Evolutionary conservation across 37 sponge, comb jelly and placozoan genomes (phyloP), one percentile per base, ranked within the genome.

Genomic region (Bolinopsis microptera): DNA sequence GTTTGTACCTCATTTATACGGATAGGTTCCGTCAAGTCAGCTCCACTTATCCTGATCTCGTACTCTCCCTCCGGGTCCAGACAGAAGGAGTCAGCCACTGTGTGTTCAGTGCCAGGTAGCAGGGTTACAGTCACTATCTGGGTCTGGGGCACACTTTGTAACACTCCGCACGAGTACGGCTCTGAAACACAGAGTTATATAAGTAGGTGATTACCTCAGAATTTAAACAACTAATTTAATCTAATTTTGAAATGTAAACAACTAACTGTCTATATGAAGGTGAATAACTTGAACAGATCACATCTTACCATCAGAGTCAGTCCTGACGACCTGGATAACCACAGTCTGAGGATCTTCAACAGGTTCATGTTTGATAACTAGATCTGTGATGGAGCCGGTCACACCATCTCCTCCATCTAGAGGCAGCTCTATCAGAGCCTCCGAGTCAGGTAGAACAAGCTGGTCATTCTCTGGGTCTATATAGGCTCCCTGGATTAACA

Each of bases 41-140:
- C 48, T 34, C 61, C 90, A 16, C 26, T 41, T 23, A 86, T 86
- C 61, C 61, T 39, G 26, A 86, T 41, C 90, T 86, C 61, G 31
- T 86, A 86, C 48, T 41, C 61, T 38, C 90, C 90, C 26, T 41
- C 90, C 28, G 90, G 90, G 61, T 41, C 61, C 41, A 86, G 26
- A 27, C 90, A 86, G 90, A 86, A 86, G 25, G 41, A 39, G 8
- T 38, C 61, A 2, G 36, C 61, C 34, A 41, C n/a, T 27, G 90
- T 86, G 30, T 24, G 27, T 5, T 86, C 35, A 0, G 1, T 48
- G 18, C 34, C 61, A 38, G 61, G 61, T 35, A 21, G 80, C 33
- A 77, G 21, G 35, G 36, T 77, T 35, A 77, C 80, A 1, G 80
- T 77, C 36, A 34, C 1, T 28, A 28, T 38, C 35, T 86, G 90